phyloP scores from a whole-genome alignment of 2,113 vertebrate species.

The Upupa epops region DNA sequence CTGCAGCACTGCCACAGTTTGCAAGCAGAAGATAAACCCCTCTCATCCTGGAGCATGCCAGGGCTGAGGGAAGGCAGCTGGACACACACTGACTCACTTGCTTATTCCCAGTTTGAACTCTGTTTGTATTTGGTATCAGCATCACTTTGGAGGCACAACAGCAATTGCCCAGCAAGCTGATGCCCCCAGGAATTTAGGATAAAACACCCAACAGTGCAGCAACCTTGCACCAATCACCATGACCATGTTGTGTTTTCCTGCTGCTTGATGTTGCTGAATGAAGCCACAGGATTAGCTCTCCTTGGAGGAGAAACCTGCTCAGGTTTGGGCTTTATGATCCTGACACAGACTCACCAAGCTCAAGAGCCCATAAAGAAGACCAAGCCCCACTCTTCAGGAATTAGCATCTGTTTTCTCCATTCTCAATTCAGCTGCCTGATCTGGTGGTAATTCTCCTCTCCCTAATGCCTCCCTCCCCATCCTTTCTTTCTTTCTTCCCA shows the following conservation, averaged over 20 bases:
- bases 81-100: background rate
- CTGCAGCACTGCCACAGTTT: background rate
- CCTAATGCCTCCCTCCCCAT: background rate
- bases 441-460: background rate
- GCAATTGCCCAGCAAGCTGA: background rate
- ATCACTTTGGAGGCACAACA: fast-evolving
- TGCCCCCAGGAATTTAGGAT: background rate
- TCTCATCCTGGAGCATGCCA: background rate
- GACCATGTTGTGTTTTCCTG: fast-evolving
- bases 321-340: background rate
- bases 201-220: background rate
- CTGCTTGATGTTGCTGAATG: background rate
- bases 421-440: background rate
- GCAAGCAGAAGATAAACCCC: background rate
- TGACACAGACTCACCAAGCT: background rate
- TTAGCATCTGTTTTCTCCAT: background rate
- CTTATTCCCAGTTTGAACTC: background rate
- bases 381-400: background rate
- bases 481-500: constrained; percentile 5
- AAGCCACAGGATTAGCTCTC: background rate
- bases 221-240: background rate
- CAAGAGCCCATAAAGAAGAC: background rate
- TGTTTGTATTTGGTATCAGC: background rate
- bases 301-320: background rate
- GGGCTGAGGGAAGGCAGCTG: background rate